Base-by-base conservation (phyloP, 2,797 vertebrate species). In the Squalus acanthias region DNA sequence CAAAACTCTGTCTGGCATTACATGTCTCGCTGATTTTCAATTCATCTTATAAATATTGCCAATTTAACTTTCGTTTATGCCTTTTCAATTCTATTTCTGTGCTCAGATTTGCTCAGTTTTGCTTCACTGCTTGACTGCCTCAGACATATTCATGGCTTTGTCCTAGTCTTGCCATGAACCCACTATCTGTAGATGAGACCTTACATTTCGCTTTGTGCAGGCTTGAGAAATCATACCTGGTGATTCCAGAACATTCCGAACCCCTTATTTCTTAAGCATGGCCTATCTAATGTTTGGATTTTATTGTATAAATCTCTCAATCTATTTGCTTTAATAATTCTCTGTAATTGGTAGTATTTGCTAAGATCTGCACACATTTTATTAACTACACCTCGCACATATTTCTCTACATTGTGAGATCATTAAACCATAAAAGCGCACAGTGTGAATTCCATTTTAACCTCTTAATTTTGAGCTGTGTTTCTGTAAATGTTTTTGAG, bases 31-130 rank as follows among this genome's bases (percentile, higher is more conserved):
- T 95, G 93, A 95, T 95, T 95, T 95, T 95, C 93, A 72, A 95
- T 95, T 95, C 93, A 95, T 95, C 93, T 95, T 95, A 95, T 95
- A 95, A 95, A 95, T 95, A 95, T 95, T 95, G 93, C 72, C 93
- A 95, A 95, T 95, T 95, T 95, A 72, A 24, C 93, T 95, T 95
- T 95, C 67, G 46, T 95, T 95, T 95, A 70, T 95, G 93, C 67
- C 67, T 95, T 95, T 95, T 95, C 93, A 95, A 72, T 95, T 95
- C 93, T 69, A 95, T 74, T 95, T 95, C 93, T 70, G 53, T 70
- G 93, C 93, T 95, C 39, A 72, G 93, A 95, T 95, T 95, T 95
- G 93, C 93, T 95, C 69, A 72, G 93, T 95, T 72, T 70, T 50
- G 93, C 92, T 95, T 95, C 92, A 95, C 92, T 69, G 92, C 67